Conservation (phyloP, 2,888 invertebrate species). For the Beris morrisii region DNA sequence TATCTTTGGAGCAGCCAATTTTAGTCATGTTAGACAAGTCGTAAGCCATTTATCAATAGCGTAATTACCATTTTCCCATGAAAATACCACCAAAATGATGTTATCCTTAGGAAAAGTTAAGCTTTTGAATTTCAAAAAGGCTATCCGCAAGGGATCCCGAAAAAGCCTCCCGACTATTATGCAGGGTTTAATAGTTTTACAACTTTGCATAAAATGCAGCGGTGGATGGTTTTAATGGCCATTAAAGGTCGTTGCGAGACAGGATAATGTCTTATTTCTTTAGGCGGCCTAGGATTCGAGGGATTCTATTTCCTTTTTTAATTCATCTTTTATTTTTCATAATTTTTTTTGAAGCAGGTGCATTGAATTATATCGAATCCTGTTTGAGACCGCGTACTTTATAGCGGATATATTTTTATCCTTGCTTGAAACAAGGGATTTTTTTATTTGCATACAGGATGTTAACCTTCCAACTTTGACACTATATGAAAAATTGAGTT, state of each 20-base stretch:
- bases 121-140: constrained; percentile 20
- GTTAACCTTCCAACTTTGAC: constrained; percentile 21
- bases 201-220: constrained; percentile 29
- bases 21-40: constrained; percentile 10
- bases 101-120: constrained; percentile 7
- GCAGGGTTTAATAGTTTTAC: constrained; percentile 21
- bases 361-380: constrained; percentile 5
- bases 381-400: background rate
- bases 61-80: constrained; percentile 29
- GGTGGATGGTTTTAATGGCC: constrained; percentile 28
- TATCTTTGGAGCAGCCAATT: too few species aligned
- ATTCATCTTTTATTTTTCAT: background rate
- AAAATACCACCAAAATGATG: constrained; percentile 6
- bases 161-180: constrained; percentile 3
- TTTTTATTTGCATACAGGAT: constrained; percentile 23
- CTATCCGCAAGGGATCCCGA: constrained; percentile 3
- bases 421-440: background rate
- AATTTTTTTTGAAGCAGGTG: constrained; percentile 6
- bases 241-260: constrained; percentile 15
- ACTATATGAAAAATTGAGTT: constrained; percentile 8
- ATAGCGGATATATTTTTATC: background rate
- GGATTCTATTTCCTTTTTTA: background rate
- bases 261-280: constrained; percentile 30
- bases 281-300: background rate
- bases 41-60: constrained; percentile 26